phyloP scores from a whole-genome alignment of 2,797 vertebrate species.

The Paedocypris micromegethes region DNA sequence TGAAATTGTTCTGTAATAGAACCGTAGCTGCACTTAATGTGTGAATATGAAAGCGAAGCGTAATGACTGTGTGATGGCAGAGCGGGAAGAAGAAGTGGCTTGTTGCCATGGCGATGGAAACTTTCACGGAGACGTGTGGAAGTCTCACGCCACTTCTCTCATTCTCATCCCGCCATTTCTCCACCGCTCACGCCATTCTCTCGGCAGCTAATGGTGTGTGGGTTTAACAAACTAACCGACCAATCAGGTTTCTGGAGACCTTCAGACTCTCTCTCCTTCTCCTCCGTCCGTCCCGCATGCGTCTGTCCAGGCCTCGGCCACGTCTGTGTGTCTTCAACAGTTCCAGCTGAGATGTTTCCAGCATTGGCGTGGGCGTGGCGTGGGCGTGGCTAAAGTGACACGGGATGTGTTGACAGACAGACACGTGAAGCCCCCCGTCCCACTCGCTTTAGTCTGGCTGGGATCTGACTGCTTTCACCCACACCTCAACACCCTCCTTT shows the following conservation, averaged over 20 bases:
- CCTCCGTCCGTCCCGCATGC: constrained; percentile 8
- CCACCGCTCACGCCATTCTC: constrained; percentile 12
- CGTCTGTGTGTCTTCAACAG: constrained; percentile 65
- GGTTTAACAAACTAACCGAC: constrained; percentile 20
- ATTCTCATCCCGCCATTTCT: not conserved
- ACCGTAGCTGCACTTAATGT: no score
- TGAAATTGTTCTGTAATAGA: no score
- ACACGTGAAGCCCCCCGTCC: constrained; percentile 52
- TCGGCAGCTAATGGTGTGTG: constrained; percentile 32
- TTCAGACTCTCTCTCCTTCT: constrained; percentile 18
- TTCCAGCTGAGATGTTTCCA: constrained; percentile 21
- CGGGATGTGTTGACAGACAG: constrained; percentile 68
- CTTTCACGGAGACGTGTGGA: not conserved
- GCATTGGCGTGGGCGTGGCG: not conserved
- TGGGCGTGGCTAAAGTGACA: constrained; percentile 29
- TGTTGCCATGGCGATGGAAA: no score
- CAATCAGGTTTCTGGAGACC: constrained; percentile 21
- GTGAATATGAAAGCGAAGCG: no score
- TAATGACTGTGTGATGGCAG: no score
- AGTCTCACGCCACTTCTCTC: not conserved
- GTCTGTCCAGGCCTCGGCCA: constrained; percentile 45
- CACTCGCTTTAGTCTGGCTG: constrained; percentile 64
- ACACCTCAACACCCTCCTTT: no score
- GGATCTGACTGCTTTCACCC: constrained; percentile 13
- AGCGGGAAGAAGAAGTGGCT: no score